Evolutionary conservation across 2,797 vertebrate species (phyloP).

Genomic region (Semotilus atromaculatus): DNA sequence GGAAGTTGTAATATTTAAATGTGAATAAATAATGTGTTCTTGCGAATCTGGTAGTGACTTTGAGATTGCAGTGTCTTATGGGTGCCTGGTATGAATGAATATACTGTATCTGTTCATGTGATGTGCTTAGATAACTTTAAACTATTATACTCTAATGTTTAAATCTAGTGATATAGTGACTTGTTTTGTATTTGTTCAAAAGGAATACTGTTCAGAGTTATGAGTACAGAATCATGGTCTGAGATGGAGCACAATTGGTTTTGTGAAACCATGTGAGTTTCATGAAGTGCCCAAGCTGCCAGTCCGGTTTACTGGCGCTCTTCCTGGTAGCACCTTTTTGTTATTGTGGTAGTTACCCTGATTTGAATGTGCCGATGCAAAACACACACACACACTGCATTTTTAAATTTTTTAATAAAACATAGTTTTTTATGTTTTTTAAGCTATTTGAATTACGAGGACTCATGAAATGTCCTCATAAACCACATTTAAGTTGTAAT

Average conservation of each 20-base stretch:
- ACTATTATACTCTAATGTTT: not conserved
- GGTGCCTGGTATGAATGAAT: no score
- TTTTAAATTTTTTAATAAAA: no score
- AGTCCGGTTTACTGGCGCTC: not conserved
- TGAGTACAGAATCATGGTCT: not conserved
- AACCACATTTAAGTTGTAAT: no score
- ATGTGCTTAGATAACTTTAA: not conserved
- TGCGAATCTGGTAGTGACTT: not conserved
- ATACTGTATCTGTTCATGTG: no score
- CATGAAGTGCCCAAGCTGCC: not conserved
- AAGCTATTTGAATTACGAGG: no score
- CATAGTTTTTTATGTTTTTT: no score
- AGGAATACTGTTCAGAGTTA: not conserved
- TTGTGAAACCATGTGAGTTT: slow-evolving; percentile 9
- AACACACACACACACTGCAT: not conserved
- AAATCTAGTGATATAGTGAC: not conserved
- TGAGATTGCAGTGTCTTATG: no score
- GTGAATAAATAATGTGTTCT: slow-evolving; percentile 1
- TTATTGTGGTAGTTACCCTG: not conserved
- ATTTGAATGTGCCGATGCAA: not conserved
- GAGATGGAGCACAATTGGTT: not conserved
- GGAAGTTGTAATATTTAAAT: not conserved
- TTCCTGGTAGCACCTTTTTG: not conserved
- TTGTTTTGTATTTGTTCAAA: not conserved
- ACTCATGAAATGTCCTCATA: no score